Conservation (phyloP, 2,113 vertebrate species). For the Drymodes brunneopygia region DNA sequence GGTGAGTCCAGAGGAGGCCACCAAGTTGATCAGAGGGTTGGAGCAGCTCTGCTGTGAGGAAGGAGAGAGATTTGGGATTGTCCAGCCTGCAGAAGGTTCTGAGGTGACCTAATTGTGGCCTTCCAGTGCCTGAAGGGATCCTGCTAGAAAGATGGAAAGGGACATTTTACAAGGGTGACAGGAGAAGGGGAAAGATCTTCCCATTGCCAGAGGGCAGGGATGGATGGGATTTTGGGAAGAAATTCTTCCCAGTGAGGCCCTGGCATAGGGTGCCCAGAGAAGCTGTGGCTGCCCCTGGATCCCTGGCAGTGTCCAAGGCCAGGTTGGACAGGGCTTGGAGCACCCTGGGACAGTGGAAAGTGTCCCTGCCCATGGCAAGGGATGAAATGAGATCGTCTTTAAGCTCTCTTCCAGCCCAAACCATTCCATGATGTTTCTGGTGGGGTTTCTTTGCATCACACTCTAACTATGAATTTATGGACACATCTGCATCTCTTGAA, state of each 20-base stretch:
- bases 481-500: background rate
- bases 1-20: background rate
- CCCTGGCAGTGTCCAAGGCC: background rate
- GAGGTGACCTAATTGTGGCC: too few relatives aligned
- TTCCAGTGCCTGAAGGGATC: background rate
- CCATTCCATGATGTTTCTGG: background rate
- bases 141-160: background rate
- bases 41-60: background rate
- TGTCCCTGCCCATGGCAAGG: background rate
- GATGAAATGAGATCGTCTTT: background rate
- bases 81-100: background rate
- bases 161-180: background rate
- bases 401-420: background rate
- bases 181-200: background rate
- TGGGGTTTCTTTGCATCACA: background rate
- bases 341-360: fast-evolving
- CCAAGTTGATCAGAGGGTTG: background rate
- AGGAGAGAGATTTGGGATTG: background rate
- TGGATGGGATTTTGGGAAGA: background rate
- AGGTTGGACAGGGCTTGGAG: fast-evolving
- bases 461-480: background rate
- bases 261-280: background rate
- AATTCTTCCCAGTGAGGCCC: background rate
- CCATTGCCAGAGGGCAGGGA: too few relatives aligned
- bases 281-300: background rate